These are phyloP conservation scores for Apeltes quadracus DNA, from an alignment of 2,113 vertebrate genomes.

Conservation along the genomic window DNA sequence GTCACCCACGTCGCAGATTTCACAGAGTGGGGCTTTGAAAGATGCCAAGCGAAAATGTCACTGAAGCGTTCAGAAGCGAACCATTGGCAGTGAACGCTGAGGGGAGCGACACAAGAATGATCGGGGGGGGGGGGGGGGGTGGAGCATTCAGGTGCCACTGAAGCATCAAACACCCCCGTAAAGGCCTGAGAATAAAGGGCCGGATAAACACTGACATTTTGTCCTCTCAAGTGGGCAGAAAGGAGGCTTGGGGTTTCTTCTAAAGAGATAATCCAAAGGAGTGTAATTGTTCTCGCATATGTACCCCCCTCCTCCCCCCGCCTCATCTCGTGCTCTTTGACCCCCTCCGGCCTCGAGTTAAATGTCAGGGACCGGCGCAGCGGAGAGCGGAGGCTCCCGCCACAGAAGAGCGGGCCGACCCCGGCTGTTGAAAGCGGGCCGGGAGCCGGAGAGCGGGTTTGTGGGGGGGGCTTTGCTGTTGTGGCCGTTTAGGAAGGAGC, in stretches of 20 bases:
- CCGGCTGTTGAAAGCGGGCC: slow-evolving; percentile 42
- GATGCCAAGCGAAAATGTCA: neutral
- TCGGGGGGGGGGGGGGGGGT: too few species aligned
- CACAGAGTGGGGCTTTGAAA: slow-evolving; percentile 7
- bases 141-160: neutral
- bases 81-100: neutral
- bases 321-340: slow-evolving; percentile 62
- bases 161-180: slow-evolving; percentile 30
- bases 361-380: too few species aligned
- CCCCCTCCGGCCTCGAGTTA: slow-evolving; percentile 55
- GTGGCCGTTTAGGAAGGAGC: slow-evolving; percentile 40
- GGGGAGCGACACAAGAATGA: neutral
- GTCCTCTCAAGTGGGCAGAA: slow-evolving; percentile 26
- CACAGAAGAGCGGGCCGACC: slow-evolving; percentile 30
- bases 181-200: slow-evolving; percentile 51
- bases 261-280: slow-evolving; percentile 50
- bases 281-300: slow-evolving; percentile 56
- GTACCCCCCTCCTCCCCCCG: slow-evolving; percentile 23
- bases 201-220: slow-evolving; percentile 68
- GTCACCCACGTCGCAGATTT: slow-evolving; percentile 20
- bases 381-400: too few species aligned
- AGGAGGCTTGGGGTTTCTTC: slow-evolving; percentile 36
- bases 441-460: neutral
- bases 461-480: slow-evolving; percentile 41
- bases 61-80: neutral